Conservation (phyloP, 2,888 invertebrate genomes). For the Andrena hattorfiana region DNA sequence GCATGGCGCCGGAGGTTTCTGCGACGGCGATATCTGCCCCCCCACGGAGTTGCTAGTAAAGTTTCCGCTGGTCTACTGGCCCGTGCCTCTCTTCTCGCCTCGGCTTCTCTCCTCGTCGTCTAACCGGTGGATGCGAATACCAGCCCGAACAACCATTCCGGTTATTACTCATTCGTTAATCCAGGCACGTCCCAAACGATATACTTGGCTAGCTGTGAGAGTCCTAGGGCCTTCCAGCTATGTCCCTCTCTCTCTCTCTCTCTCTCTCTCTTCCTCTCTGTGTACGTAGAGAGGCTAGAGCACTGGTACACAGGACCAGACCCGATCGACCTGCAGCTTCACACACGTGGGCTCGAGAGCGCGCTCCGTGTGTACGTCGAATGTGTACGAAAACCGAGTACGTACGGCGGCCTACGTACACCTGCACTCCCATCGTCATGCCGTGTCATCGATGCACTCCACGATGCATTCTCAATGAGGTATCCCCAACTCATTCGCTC, state of each 20-base stretch:
- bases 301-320: constrained; percentile 15
- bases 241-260: too few relatives aligned
- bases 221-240: constrained; percentile 25
- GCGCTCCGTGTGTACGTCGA: constrained; percentile 33
- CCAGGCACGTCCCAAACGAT: constrained; percentile 81
- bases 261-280: constrained; percentile 6
- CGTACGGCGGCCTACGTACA: constrained; percentile 22
- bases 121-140: constrained; percentile 44
- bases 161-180: constrained; percentile 83
- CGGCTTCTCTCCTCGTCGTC: not conserved
- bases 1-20: constrained; percentile 57
- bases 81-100: not conserved
- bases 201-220: constrained; percentile 70
- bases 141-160: constrained; percentile 73
- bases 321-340: constrained; percentile 51
- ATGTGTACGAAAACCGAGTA: constrained; percentile 34
- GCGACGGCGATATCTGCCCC: constrained; percentile 53
- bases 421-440: constrained; percentile 40
- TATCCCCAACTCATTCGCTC: constrained; percentile 54
- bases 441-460: constrained; percentile 69
- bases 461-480: constrained; percentile 61
- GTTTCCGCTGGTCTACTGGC: constrained; percentile 54
- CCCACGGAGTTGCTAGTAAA: constrained; percentile 59
- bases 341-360: constrained; percentile 32
- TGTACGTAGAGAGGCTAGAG: not conserved